Conservation (phyloP, 2,888 invertebrate species). For the Athripsodes cinereus region DNA sequence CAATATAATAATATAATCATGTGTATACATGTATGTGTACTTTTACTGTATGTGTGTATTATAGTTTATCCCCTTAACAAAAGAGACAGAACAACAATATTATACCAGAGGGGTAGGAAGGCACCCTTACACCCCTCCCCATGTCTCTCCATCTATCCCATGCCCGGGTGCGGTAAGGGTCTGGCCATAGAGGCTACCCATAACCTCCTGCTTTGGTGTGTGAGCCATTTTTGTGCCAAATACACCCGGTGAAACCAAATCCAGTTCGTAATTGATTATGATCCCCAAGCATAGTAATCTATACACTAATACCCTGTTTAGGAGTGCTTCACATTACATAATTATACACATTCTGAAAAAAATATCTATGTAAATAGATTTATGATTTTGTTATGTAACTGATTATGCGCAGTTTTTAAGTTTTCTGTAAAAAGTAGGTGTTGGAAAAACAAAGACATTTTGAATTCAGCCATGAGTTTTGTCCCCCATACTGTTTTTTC, state of each 20-base stretch:
- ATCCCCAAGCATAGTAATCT: constrained; percentile 19
- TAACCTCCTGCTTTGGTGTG: constrained; percentile 26
- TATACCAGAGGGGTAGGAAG: neutral
- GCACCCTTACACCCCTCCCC: too few relatives aligned
- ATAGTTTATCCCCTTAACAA: neutral
- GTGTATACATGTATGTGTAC: too few relatives aligned
- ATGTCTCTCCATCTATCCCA: neutral
- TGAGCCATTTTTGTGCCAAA: constrained; percentile 26
- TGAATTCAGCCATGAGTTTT: too few relatives aligned
- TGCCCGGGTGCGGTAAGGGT: constrained; percentile 24
- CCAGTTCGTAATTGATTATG: constrained; percentile 28
- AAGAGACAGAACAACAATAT: neutral
- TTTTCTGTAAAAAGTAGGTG: too few relatives aligned
- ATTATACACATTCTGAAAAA: too few relatives aligned
- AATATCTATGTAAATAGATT: too few relatives aligned
- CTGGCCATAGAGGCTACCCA: constrained; percentile 28
- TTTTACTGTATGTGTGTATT: neutral
- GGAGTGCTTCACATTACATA: too few relatives aligned
- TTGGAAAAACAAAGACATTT: too few relatives aligned
- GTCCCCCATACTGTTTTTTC: too few relatives aligned
- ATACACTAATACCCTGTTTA: neutral
- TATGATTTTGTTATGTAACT: too few relatives aligned
- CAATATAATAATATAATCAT: too few relatives aligned
- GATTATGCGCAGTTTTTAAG: too few relatives aligned
- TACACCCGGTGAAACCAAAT: constrained; percentile 26